phyloP scores from a whole-genome alignment of 2,888 invertebrate species.

The Xestia sexstrigata region DNA sequence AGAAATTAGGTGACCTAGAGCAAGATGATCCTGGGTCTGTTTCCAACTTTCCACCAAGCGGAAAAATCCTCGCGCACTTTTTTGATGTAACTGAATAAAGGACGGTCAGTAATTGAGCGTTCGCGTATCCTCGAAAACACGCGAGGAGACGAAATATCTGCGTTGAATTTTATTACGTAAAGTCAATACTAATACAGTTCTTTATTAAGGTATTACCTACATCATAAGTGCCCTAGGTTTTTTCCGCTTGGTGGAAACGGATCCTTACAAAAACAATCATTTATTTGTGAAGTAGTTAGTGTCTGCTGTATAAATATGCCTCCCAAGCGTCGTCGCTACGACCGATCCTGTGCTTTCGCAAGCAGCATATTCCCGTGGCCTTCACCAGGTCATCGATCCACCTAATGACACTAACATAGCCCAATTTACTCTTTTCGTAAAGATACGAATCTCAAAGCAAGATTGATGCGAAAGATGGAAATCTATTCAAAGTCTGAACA shows the following conservation, averaged over 20 bases:
- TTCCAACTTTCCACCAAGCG: too few species aligned
- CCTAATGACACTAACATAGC: background rate
- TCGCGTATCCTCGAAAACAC: too few species aligned
- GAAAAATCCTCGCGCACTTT: too few species aligned
- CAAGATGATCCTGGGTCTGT: background rate
- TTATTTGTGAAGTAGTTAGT: too few species aligned
- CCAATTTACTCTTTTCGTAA: background rate
- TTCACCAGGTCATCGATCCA: background rate
- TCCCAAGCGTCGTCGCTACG: background rate
- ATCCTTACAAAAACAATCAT: background rate
- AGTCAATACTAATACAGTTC: too few species aligned
- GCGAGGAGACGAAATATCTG: too few species aligned
- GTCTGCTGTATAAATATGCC: background rate
- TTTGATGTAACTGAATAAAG: too few species aligned
- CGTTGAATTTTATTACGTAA: too few species aligned
- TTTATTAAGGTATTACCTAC: too few species aligned
- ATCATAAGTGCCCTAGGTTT: too few species aligned
- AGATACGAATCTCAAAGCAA: constrained; percentile 37
- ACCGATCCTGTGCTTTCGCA: background rate
- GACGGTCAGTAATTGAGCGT: too few species aligned
- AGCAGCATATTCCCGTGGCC: background rate
- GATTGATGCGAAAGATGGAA: constrained; percentile 30
- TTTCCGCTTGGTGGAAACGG: too few species aligned
- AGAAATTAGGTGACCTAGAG: background rate
- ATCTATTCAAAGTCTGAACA: constrained; percentile 31